phyloP scores from a whole-genome alignment of 2,797 vertebrate species.

The Anniella stebbinsi region DNA sequence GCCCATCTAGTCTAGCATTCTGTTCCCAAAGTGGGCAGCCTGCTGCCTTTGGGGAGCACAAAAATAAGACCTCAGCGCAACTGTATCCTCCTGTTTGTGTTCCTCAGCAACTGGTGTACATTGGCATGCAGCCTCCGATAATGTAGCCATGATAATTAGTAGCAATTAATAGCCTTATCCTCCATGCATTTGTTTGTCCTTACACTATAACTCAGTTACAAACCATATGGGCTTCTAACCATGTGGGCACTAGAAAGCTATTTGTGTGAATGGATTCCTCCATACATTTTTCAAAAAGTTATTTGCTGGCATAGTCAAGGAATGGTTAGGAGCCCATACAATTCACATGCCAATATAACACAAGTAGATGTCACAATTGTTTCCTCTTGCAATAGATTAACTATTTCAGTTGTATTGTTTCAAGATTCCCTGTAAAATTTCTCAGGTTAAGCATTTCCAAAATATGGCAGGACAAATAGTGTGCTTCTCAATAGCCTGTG shows the following conservation, averaged over 20 bases:
- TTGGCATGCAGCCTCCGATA: too few species aligned
- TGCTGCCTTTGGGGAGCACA: too few species aligned
- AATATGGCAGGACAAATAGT: neutral
- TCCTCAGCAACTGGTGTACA: too few species aligned
- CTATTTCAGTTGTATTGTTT: neutral
- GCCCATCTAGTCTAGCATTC: too few species aligned
- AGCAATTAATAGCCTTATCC: neutral
- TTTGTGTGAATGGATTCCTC: neutral
- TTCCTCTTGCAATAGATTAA: conserved; percentile 22
- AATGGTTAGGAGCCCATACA: neutral
- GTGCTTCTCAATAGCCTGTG: conserved; percentile 16
- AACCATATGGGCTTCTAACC: neutral
- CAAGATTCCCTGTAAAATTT: neutral
- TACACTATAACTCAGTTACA: neutral
- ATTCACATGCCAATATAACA: neutral
- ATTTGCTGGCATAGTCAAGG: neutral
- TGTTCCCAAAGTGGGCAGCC: too few species aligned
- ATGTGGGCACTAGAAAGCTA: neutral
- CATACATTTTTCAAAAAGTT: neutral
- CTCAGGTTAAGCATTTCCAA: conserved; percentile 27
- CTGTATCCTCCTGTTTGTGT: too few species aligned
- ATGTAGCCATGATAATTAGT: too few species aligned
- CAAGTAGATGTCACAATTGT: neutral
- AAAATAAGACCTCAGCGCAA: too few species aligned
- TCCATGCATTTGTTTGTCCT: neutral